Conservation (phyloP, 2,888 invertebrate species). For the Cinara cedri region DNA sequence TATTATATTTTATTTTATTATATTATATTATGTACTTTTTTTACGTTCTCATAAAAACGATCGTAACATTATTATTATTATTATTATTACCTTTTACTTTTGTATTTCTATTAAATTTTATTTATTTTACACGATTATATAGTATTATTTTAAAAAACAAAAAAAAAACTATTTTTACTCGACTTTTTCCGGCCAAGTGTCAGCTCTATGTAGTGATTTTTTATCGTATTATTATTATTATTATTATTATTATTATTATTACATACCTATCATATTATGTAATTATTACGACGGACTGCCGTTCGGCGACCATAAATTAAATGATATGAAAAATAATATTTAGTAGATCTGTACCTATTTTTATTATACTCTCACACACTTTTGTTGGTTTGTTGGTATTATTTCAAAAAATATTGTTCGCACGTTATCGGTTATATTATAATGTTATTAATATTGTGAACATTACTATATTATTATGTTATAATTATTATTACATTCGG, state of each 20-base stretch:
- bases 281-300: too few species aligned
- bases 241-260: neutral
- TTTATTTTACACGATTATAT: constrained; percentile 2
- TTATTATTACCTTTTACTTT: too few species aligned
- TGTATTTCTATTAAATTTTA: neutral
- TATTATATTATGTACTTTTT: constrained; percentile 12
- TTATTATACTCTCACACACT: neutral
- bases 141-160: constrained; percentile 46
- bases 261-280: too few species aligned
- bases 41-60: constrained; percentile 31
- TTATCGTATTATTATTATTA: constrained; percentile 10
- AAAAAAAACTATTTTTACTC: constrained; percentile 33
- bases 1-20: too few species aligned
- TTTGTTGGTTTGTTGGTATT: constrained; percentile 2
- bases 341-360: too few species aligned
- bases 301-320: too few species aligned
- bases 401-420: constrained; percentile 12
- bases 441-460: constrained; percentile 31
- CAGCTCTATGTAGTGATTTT: neutral
- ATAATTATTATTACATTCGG: neutral
- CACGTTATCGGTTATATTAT: constrained; percentile 23
- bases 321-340: too few species aligned
- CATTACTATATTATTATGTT: constrained; percentile 13
- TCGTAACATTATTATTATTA: too few species aligned
- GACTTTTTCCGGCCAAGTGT: constrained; percentile 4